Conservation (phyloP, 2,888 invertebrate species). For the Eupithecia vulgata region DNA sequence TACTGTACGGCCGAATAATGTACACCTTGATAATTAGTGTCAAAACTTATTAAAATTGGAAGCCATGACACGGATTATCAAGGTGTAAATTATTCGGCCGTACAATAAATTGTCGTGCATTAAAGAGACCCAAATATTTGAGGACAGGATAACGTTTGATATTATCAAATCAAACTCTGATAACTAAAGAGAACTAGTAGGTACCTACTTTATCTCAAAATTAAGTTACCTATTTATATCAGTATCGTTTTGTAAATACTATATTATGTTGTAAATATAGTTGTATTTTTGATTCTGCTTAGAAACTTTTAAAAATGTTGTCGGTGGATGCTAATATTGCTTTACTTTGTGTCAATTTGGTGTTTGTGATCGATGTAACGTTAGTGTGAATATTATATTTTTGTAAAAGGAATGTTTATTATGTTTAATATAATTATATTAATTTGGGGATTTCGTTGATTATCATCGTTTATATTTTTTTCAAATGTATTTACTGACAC, state of each 20-base stretch:
- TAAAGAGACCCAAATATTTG: no score
- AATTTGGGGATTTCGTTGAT: not conserved
- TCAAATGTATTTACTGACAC: not conserved
- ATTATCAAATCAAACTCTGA: no score
- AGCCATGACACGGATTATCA: no score
- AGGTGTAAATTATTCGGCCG: no score
- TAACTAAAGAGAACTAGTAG: not conserved
- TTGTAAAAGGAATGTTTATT: conserved; percentile 7
- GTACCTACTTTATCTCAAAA: not conserved
- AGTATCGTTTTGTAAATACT: conserved; percentile 2
- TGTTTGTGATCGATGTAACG: not conserved
- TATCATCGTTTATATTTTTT: conserved; percentile 3
- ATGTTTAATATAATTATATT: not conserved
- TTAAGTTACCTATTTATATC: not conserved
- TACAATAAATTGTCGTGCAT: no score
- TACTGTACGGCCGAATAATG: no score
- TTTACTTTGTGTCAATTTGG: conserved; percentile 5
- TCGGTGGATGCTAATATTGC: not conserved
- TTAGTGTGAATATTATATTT: not conserved
- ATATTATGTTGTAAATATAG: not conserved
- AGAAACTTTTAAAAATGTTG: not conserved
- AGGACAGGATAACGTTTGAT: no score
- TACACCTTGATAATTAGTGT: no score
- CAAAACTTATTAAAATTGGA: no score
- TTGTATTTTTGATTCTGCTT: not conserved